Conservation (phyloP, 30 jellyfish, hydroid and myxozoan genomes). For the Cassiopea andromeda region DNA sequence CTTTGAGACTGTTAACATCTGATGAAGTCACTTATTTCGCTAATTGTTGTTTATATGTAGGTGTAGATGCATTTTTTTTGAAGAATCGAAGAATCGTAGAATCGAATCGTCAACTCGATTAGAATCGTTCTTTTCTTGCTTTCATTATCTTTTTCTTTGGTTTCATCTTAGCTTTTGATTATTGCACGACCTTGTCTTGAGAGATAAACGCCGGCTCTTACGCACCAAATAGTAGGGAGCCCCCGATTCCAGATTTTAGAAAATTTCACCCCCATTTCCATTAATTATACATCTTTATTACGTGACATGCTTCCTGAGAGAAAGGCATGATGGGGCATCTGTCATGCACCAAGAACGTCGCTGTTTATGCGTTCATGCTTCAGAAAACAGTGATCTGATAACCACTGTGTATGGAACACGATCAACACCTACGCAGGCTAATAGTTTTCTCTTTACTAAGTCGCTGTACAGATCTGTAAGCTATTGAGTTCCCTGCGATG, state of each 20-base stretch:
- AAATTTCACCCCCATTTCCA: no score
- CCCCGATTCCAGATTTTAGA: no score
- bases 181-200: no score
- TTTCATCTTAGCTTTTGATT: not conserved
- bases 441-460: not conserved
- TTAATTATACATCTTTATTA: no score
- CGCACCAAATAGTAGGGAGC: no score
- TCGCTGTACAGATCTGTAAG: no score
- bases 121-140: not conserved
- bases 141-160: not conserved
- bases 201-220: no score
- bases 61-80: not conserved
- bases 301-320: no score
- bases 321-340: no score
- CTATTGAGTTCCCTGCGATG: not conserved
- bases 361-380: no score
- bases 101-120: not conserved
- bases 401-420: not conserved
- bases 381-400: not conserved
- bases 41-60: constrained; percentile 1
- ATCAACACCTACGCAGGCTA: not conserved
- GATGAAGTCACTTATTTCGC: not conserved
- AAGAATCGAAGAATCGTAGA: not conserved
- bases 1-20: not conserved
- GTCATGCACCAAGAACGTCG: no score